Evolutionary conservation across 2,797 vertebrate genomes (phyloP).

Genomic region (Fratercula arctica): DNA sequence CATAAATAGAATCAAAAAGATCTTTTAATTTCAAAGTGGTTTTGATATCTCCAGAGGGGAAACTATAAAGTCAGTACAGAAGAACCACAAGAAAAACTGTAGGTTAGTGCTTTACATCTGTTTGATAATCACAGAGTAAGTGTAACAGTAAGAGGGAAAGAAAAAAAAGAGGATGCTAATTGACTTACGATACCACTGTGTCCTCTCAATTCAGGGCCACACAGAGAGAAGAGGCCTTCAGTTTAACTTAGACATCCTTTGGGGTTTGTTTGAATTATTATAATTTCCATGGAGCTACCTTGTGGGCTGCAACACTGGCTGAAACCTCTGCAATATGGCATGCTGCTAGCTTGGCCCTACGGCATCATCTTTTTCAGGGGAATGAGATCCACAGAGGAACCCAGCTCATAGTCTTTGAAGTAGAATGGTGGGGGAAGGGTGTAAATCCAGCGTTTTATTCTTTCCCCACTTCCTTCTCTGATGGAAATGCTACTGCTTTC

Average conservation of each 20-base stretch:
- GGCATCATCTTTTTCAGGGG: background rate
- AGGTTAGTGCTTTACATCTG: background rate
- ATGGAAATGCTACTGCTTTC: background rate
- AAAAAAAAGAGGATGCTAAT: background rate
- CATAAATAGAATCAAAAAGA: background rate
- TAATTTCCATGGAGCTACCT: background rate
- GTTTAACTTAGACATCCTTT: background rate
- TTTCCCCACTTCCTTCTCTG: background rate
- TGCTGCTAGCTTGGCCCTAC: background rate
- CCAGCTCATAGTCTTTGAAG: background rate
- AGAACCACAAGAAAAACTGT: background rate
- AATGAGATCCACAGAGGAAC: background rate
- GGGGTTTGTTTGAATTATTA: background rate
- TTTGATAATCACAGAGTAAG: background rate
- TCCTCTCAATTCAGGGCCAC: background rate
- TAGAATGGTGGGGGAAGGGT: background rate
- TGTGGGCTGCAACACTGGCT: background rate
- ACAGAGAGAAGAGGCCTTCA: background rate
- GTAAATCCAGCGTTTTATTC: background rate
- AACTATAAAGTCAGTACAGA: background rate
- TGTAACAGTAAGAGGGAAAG: background rate
- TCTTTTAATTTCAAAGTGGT: constrained; percentile 43
- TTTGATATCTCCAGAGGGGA: constrained; percentile 12
- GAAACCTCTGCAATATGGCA: background rate
- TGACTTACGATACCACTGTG: background rate